Evolutionary conservation across 2,113 vertebrate species (phyloP).

Genomic region (Micronycteris hirsuta): DNA sequence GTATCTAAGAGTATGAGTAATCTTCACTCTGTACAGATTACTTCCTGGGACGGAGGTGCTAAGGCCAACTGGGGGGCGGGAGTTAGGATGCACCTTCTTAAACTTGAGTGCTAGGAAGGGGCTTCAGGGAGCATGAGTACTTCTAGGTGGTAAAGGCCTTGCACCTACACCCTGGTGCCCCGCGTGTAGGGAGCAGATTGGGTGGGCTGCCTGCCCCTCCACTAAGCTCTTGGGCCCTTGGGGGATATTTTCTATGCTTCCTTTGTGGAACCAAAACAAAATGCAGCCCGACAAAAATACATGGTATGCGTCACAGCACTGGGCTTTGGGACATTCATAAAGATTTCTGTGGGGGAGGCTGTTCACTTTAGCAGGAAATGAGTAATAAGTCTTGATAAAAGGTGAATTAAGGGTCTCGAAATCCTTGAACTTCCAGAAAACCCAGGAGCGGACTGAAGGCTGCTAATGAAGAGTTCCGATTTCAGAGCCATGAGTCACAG

Average conservation of each 20-base stretch:
- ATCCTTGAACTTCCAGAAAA: not conserved
- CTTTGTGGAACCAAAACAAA: not conserved
- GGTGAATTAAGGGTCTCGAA: not conserved
- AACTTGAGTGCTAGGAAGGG: not conserved
- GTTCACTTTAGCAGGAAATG: not conserved
- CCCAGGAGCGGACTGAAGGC: not conserved
- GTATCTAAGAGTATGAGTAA: not conserved
- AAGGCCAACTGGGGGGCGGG: not conserved
- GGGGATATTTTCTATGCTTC: not conserved
- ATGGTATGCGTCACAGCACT: not conserved
- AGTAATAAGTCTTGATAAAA: not conserved
- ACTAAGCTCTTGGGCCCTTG: not conserved
- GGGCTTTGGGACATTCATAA: not conserved
- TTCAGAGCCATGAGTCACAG: not conserved
- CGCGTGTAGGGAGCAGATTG: not conserved
- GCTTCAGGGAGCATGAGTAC: not conserved
- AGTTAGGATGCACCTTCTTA: not conserved
- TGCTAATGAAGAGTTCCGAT: not conserved
- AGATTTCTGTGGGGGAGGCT: not conserved
- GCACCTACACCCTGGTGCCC: not conserved
- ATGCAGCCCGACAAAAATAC: not conserved
- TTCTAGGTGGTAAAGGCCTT: not conserved
- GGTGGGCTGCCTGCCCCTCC: not conserved
- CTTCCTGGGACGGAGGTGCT: not conserved
- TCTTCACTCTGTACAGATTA: not conserved